These are phyloP conservation scores for Onthophagus sagittarius DNA, from an alignment of 2,888 invertebrate genomes.

Conservation along the genomic window DNA sequence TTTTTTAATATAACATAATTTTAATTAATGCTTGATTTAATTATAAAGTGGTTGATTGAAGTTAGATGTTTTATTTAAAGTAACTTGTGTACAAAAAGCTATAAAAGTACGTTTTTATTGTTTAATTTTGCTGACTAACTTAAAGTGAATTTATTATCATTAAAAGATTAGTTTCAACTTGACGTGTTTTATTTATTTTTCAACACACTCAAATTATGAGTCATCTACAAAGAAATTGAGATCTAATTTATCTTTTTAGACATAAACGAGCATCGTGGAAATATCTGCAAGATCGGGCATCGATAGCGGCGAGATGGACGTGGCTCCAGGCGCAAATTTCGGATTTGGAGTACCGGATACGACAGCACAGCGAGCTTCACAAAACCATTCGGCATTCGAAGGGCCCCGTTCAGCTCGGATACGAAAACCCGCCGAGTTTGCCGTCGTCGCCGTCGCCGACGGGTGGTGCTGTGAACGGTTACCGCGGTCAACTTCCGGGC, in stretches of 20 bases:
- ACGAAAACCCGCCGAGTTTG: slow-evolving; percentile 44
- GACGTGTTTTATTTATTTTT: neutral
- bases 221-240: neutral
- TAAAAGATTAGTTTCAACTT: too few relatives aligned
- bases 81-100: too few relatives aligned
- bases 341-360: slow-evolving; percentile 86
- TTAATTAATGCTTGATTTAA: too few relatives aligned
- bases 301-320: slow-evolving; percentile 82
- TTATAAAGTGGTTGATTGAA: too few relatives aligned
- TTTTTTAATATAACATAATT: too few relatives aligned
- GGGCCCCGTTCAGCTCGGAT: slow-evolving; percentile 57
- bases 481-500: slow-evolving; percentile 64
- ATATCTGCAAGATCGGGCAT: slow-evolving; percentile 74
- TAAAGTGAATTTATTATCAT: too few relatives aligned
- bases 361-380: slow-evolving; percentile 80
- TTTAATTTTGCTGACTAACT: too few relatives aligned
- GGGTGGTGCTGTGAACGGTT: slow-evolving; percentile 54
- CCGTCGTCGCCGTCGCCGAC: slow-evolving; percentile 34
- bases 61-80: too few relatives aligned
- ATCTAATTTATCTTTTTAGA: slow-evolving; percentile 49
- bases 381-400: slow-evolving; percentile 62
- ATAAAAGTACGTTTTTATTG: too few relatives aligned
- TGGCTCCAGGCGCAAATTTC: slow-evolving; percentile 92
- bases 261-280: slow-evolving; percentile 80
- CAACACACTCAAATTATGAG: neutral